Evolutionary conservation across 2,113 vertebrate species (phyloP).

Genomic region (Dryoscopus gambensis): DNA sequence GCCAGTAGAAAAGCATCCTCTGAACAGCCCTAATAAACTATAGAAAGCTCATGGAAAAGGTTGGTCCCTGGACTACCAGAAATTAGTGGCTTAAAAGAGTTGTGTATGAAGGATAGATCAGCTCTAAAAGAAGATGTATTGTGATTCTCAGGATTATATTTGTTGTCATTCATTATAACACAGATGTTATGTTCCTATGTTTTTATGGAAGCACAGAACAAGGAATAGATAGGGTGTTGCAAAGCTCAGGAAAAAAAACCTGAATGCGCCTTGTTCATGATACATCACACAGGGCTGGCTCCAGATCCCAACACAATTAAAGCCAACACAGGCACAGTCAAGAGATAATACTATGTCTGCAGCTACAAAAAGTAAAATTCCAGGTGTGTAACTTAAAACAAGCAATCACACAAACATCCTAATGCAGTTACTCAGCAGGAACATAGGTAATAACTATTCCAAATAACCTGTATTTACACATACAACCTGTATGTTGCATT

Average conservation of each 20-base stretch:
- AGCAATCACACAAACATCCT: background rate
- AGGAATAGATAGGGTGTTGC: background rate
- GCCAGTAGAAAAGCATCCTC: background rate
- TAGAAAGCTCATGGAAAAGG: background rate
- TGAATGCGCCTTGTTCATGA: background rate
- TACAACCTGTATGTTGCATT: background rate
- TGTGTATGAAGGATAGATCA: background rate
- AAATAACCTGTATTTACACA: background rate
- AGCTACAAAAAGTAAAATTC: background rate
- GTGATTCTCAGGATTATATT: background rate
- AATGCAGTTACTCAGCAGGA: background rate
- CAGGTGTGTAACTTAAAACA: background rate
- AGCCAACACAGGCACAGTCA: background rate
- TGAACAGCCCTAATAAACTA: background rate
- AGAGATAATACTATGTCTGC: background rate
- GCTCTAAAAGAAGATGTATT: background rate
- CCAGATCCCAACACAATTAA: background rate
- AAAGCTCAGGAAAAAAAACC: background rate
- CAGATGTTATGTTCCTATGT: background rate
- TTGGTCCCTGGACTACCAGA: background rate
- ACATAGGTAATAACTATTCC: background rate
- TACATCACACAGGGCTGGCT: background rate
- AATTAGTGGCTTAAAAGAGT: background rate
- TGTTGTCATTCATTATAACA: background rate
- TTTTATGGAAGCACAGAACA: background rate